Percentiles rank a stretch among this genome's conserved stretches.
Evolutionary conservation across 2,888 invertebrate genomes (phyloP).

Genomic region (Esperia sulphurella): DNA sequence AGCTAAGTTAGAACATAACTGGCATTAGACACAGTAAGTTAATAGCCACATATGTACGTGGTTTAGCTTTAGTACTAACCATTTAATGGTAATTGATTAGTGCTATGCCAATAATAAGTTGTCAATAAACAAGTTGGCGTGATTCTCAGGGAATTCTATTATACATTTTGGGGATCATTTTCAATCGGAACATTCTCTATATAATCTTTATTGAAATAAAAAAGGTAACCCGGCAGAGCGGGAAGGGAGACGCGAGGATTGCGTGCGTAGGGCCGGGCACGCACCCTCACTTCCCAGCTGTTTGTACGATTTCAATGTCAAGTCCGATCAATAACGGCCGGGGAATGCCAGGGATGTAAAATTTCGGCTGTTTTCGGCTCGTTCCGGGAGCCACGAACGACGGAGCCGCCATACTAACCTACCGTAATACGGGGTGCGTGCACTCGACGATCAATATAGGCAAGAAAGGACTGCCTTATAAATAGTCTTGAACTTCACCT

Average conservation of each 20-base stretch:
- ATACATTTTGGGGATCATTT: neutral
- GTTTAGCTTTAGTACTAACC: too few relatives aligned
- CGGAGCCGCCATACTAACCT: constrained; percentile 69
- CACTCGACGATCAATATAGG: constrained; percentile 72
- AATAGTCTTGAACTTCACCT: constrained; percentile 78
- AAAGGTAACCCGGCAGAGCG: neutral
- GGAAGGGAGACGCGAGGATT: constrained; percentile 25
- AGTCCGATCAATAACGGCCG: constrained; percentile 75
- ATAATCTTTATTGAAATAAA: constrained; percentile 5
- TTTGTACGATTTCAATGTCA: constrained; percentile 78
- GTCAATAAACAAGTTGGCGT: constrained; percentile 5
- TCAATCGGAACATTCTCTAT: neutral
- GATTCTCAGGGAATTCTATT: constrained; percentile 1
- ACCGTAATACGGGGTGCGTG: constrained; percentile 76
- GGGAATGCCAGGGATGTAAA: constrained; percentile 74
- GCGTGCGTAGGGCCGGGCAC: constrained; percentile 52
- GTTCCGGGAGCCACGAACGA: constrained; percentile 68
- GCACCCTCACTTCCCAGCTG: constrained; percentile 72
- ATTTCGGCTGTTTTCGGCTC: constrained; percentile 70
- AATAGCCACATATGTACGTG: constrained; percentile 5
- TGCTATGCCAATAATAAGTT: constrained; percentile 11
- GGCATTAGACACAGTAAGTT: constrained; percentile 14
- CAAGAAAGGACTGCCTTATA: constrained; percentile 69
- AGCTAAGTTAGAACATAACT: constrained; percentile 14
- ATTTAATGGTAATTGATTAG: constrained; percentile 7